Conservation (phyloP, 92 coral and sea anemone genomes). For the Porites rus region DNA sequence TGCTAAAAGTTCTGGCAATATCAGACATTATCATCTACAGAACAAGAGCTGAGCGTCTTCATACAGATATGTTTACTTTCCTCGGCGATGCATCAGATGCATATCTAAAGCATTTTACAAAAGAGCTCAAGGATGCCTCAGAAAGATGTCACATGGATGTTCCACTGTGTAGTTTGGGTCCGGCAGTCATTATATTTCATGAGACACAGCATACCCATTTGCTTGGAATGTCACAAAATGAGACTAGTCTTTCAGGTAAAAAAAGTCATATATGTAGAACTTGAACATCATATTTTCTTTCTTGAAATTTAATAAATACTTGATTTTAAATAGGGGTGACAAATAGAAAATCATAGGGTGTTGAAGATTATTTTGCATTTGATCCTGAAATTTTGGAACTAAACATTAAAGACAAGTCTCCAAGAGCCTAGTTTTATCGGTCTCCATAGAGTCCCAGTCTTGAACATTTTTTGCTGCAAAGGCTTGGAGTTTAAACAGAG, state of each 20-base stretch:
- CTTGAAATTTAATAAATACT: no score
- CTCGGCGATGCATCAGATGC: constrained; percentile 99
- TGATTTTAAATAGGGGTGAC: no score
- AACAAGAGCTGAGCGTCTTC: constrained; percentile 97
- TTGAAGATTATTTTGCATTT: no score
- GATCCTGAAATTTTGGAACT: no score
- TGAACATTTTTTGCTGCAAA: no score
- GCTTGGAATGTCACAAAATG: constrained; percentile 63
- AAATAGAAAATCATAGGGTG: no score
- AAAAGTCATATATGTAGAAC: not conserved
- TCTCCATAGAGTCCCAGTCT: no score
- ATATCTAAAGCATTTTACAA: constrained; percentile 93
- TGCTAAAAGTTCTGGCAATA: constrained; percentile 94
- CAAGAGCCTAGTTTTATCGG: no score
- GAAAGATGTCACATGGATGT: constrained; percentile 87
- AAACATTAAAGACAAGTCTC: no score
- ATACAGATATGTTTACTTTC: constrained; percentile 95
- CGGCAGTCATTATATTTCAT: constrained; percentile 96
- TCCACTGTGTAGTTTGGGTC: constrained; percentile 94
- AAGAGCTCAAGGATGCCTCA: constrained; percentile 88
- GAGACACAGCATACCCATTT: constrained; percentile 95
- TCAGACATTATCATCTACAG: constrained; percentile 93
- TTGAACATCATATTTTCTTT: no score
- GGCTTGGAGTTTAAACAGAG: no score
- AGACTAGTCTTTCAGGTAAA: constrained; percentile 18